Conservation (phyloP, 2,888 invertebrate genomes). For the Drosophila antonietae region DNA sequence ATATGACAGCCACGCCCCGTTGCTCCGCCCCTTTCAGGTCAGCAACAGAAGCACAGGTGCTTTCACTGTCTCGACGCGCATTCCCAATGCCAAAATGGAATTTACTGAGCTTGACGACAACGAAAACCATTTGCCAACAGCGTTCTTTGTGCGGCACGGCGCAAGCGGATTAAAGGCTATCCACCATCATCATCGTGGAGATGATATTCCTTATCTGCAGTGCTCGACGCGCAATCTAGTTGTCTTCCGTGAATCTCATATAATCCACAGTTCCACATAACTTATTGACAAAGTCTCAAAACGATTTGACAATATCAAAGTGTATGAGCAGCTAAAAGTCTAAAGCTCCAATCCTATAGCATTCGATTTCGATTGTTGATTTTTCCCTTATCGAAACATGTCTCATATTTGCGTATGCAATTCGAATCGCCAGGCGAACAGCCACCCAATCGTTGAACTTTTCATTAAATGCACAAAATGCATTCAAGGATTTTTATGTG, state of each 20-base stretch:
- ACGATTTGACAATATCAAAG: background rate
- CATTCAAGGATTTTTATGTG: constrained; percentile 60
- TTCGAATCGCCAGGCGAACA: constrained; percentile 10
- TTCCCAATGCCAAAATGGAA: constrained; percentile 55
- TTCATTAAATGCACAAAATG: constrained; percentile 67
- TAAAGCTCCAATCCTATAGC: background rate
- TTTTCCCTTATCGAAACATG: background rate
- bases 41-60: constrained; percentile 39
- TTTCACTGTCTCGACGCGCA: constrained; percentile 42
- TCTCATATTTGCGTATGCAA: background rate
- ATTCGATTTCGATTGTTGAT: background rate
- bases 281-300: constrained; percentile 1
- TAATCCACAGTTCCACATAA: background rate
- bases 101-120: constrained; percentile 46
- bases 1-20: constrained; percentile 70
- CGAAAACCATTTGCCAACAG: constrained; percentile 42
- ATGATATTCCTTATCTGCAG: background rate
- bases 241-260: background rate
- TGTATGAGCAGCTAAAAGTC: background rate
- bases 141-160: constrained; percentile 27
- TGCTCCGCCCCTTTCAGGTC: constrained; percentile 73
- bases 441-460: constrained; percentile 34
- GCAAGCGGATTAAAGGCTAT: constrained; percentile 24
- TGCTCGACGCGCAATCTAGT: background rate
- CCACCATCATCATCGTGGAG: constrained; percentile 1